Evolutionary conservation across 2,113 vertebrate genomes (phyloP).

Genomic region (Marmota monax): DNA sequence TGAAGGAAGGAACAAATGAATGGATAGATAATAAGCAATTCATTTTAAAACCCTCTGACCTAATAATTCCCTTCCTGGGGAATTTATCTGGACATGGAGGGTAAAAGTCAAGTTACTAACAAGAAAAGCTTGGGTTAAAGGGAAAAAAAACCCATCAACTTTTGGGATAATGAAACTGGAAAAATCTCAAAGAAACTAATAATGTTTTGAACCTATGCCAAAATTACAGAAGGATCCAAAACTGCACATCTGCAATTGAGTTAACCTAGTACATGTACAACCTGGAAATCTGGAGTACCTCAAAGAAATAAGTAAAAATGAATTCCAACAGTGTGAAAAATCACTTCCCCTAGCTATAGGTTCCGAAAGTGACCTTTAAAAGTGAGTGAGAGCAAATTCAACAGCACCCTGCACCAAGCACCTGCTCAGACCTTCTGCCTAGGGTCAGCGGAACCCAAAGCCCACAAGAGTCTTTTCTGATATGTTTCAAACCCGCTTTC

Average conservation of each 20-base stretch:
- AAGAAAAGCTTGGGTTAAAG: background rate
- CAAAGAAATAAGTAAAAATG: conserved; percentile 27
- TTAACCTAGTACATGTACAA: background rate
- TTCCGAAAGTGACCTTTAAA: conserved; percentile 48
- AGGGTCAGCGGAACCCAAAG: background rate
- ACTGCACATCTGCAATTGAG: background rate
- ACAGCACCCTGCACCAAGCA: background rate
- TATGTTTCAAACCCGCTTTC: background rate
- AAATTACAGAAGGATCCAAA: background rate
- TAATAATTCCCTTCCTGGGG: background rate
- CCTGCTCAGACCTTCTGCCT: background rate
- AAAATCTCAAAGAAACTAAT: conserved; percentile 48
- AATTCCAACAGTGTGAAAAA: background rate
- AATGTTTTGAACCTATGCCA: background rate
- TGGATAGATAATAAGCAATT: background rate
- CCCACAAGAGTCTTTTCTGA: background rate
- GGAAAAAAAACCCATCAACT: background rate
- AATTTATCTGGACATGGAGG: background rate
- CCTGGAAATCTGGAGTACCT: background rate
- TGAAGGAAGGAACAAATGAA: background rate
- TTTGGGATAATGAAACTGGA: background rate
- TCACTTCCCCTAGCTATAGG: background rate
- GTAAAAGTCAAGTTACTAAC: background rate
- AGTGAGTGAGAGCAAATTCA: background rate
- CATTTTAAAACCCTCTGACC: conserved; percentile 17